Percentiles rank a stretch among this genome's conserved stretches.
Evolutionary conservation across 1,140 invertebrate species (phyloP).

Genomic region (Brevipalpus yothersi): DNA sequence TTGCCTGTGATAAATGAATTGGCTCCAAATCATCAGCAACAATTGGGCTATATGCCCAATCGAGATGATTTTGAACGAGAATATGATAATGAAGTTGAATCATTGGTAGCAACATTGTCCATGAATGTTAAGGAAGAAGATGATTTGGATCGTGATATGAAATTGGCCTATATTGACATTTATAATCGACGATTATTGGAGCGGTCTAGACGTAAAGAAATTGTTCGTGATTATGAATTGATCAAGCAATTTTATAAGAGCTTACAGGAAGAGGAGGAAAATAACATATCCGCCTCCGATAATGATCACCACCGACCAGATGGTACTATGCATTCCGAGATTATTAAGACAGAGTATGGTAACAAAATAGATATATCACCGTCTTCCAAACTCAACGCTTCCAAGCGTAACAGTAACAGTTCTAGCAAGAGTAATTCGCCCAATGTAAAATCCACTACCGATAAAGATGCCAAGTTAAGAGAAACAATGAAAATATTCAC

Average conservation of each 20-base stretch:
- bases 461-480: conserved; percentile 6
- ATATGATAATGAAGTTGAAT: conserved; percentile 73
- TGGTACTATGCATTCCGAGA: neutral
- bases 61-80: conserved; percentile 89
- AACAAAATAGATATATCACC: conserved; percentile 52
- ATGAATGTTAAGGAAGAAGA: conserved; percentile 48
- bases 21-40: conserved; percentile 33
- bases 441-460: neutral
- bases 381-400: conserved; percentile 20
- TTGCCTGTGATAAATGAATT: conserved; percentile 30
- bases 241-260: conserved; percentile 23
- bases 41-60: conserved; percentile 80
- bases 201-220: conserved; percentile 30
- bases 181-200: conserved; percentile 15
- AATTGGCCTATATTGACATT: conserved; percentile 11
- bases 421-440: neutral
- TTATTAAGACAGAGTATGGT: conserved; percentile 44
- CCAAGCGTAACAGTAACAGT: conserved; percentile 17
- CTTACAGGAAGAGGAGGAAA: neutral
- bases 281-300: neutral
- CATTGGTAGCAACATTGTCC: conserved; percentile 51
- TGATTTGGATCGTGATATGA: conserved; percentile 23
- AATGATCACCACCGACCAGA: neutral
- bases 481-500: conserved; percentile 58
- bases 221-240: conserved; percentile 7